Base-by-base conservation (phyloP, 2,888 invertebrate species). In the Glaucopsyche alexis region DNA sequence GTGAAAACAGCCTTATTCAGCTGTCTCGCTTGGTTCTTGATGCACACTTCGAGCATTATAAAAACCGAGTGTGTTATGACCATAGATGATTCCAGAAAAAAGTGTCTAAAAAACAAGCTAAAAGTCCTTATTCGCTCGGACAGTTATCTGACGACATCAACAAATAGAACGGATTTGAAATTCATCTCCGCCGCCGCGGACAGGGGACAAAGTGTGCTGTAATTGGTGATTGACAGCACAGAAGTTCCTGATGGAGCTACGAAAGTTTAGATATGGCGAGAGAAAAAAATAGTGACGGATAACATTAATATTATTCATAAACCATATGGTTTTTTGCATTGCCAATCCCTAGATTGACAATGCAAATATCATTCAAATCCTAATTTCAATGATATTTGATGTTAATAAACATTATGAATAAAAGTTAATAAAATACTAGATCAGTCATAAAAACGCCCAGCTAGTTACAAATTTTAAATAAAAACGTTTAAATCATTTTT, bases 151-250 rank as follows among this genome's bases (percentile, higher is more conserved):
- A 72, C 47, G 47, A 72, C 67, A 72, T 50, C 66, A 72, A 72
- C 47, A 64, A 52, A 72, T 67, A 52, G 49, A 72, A 72, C 65
- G 72, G 50, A 52, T 77, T 76, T 76, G 50, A 76, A 74, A 75
- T 77, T 74, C 80, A 79, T 75, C 85, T 84, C 50, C 50, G 89
- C 50, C 50, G 89, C 83, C 79, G 83, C 82, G 84, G 87, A 85
- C 83, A 80, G 80, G 76, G 83, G 87, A 90, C 90, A 91, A 90
- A 90, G 84, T 89, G 83, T 83, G 83, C 83, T 88, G 86, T 90
- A 90, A 90, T 91, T 90, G 90, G 90, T 88, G 90, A 90, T 89
- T 89, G 90, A 89, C 90, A 88, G 87, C 88, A 86, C 89, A 86
- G 83, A 80, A 84, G 82, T 90, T 88, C 89, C 89, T 88, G 87